phyloP scores from a whole-genome alignment of 1,140 invertebrate species.

The Daktulosphaira vitifoliae region DNA sequence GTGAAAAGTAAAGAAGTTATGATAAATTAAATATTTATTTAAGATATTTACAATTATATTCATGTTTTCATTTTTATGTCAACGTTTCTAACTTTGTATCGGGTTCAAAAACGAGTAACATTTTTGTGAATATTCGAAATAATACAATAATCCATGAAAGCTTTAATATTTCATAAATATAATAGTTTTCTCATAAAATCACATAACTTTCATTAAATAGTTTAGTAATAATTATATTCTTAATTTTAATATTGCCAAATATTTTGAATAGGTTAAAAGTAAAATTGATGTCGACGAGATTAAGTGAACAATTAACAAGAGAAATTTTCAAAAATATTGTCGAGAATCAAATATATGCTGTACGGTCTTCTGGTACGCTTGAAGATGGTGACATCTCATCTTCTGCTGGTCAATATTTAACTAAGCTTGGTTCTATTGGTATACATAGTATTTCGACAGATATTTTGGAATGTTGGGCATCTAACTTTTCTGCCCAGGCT shows the following conservation, averaged over 20 bases:
- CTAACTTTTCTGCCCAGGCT: conserved; percentile 63
- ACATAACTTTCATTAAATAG: no score
- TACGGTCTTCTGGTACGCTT: conserved; percentile 58
- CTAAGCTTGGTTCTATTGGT: conserved; percentile 56
- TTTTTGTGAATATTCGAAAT: no score
- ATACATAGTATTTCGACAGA: conserved; percentile 49
- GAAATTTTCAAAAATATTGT: background rate
- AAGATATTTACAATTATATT: no score
- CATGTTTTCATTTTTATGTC: no score
- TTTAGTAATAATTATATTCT: no score
- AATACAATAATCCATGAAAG: no score
- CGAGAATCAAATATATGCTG: conserved; percentile 41
- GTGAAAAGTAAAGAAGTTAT: conserved; percentile 15
- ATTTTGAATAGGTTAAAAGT: conserved; percentile 24
- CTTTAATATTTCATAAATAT: no score
- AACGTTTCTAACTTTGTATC: no score
- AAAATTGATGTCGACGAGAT: conserved; percentile 3
- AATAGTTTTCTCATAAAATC: no score
- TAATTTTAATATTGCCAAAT: no score
- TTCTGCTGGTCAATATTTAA: conserved; percentile 76
- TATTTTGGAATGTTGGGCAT: conserved; percentile 67
- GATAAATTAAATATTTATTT: no score
- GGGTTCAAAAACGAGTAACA: no score
- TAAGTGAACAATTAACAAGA: conserved; percentile 4
- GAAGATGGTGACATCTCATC: conserved; percentile 71